Evolutionary conservation across 2,888 invertebrate genomes (phyloP).

Genomic region (Ophraella communa): DNA sequence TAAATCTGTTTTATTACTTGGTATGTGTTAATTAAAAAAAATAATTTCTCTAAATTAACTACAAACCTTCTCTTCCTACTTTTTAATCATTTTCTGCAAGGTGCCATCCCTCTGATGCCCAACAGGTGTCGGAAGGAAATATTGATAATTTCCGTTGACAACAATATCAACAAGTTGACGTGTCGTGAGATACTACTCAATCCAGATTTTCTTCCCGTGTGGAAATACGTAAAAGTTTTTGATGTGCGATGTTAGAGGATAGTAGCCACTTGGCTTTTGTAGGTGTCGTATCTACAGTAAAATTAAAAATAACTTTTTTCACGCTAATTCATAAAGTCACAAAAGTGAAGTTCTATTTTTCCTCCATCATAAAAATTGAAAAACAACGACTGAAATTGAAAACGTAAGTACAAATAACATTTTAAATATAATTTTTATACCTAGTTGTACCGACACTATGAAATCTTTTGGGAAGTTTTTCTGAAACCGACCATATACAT

Average conservation of each 20-base stretch:
- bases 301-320: constrained; percentile 25
- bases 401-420: constrained; percentile 11
- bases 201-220: constrained; percentile 31
- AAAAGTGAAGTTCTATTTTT: neutral
- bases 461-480: too few species aligned
- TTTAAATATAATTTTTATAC: neutral
- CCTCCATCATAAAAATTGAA: neutral
- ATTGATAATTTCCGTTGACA: constrained; percentile 15
- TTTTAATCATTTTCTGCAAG: neutral
- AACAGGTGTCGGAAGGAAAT: constrained; percentile 36
- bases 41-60: neutral
- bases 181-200: constrained; percentile 11
- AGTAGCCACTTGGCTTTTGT: constrained; percentile 39
- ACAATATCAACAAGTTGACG: constrained; percentile 34
- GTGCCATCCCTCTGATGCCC: constrained; percentile 4
- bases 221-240: constrained; percentile 38
- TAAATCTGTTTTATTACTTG: too few species aligned
- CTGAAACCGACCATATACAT: too few species aligned
- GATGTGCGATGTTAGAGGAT: constrained; percentile 36
- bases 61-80: neutral
- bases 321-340: neutral
- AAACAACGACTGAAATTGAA: neutral
- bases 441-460: neutral
- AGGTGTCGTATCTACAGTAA: constrained; percentile 32
- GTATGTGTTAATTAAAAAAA: too few species aligned